Conservation (phyloP, 2,888 invertebrate species). For the Tanytarsus gracilentus region DNA sequence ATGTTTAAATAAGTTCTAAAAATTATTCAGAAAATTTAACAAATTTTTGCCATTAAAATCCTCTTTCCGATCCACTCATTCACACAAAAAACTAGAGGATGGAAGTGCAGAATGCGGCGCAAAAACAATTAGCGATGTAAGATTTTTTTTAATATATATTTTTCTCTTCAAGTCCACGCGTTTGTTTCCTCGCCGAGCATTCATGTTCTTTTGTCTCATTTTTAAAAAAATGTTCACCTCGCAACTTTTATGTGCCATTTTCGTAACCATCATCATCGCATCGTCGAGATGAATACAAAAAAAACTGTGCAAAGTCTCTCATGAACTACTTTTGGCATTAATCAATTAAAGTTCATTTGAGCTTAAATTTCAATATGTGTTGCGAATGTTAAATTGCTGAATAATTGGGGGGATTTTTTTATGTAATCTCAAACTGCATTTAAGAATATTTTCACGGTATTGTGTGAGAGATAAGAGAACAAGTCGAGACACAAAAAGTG, state of each 20-base stretch:
- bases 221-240: no score
- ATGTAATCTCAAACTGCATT: neutral
- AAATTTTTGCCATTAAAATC: no score
- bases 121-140: neutral
- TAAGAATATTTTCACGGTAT: conserved; percentile 4
- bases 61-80: no score
- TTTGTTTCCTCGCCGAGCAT: no score
- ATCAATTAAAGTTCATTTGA: conserved; percentile 13
- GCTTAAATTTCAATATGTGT: neutral
- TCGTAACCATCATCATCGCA: neutral
- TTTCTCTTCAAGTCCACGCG: no score
- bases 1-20: no score
- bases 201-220: neutral
- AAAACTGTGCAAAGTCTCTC: conserved; percentile 7
- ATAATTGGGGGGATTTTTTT: neutral
- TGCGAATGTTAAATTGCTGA: neutral
- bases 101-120: no score
- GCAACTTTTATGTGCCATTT: no score
- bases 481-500: neutral
- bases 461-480: neutral
- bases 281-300: neutral
- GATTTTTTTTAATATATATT: neutral
- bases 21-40: no score
- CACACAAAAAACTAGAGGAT: no score
- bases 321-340: neutral